Evolutionary conservation across 2,888 invertebrate species (phyloP).

Genomic region (Pristionchus fissidentatus): DNA sequence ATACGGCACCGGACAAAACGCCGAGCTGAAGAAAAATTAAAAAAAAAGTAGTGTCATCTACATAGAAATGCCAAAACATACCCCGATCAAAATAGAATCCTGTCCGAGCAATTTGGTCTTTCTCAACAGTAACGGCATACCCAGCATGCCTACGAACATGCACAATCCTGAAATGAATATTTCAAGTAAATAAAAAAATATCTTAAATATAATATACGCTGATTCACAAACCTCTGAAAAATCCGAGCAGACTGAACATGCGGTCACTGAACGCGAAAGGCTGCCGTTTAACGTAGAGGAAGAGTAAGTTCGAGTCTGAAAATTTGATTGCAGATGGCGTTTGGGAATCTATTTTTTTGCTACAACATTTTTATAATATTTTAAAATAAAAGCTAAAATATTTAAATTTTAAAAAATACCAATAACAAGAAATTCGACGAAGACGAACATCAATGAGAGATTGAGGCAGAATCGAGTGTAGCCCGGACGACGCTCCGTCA

Average conservation of each 20-base stretch:
- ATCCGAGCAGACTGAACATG: constrained; percentile 55
- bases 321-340: neutral
- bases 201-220: neutral
- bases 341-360: neutral
- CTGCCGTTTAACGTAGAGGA: constrained; percentile 66
- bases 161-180: constrained; percentile 49
- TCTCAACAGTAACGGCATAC: constrained; percentile 60
- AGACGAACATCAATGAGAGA: constrained; percentile 65
- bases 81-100: constrained; percentile 67
- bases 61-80: neutral
- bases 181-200: neutral
- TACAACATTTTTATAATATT: neutral
- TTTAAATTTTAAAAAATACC: constrained; percentile 54
- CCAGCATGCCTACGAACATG: constrained; percentile 52
- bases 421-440: constrained; percentile 69
- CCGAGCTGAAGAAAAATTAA: constrained; percentile 30
- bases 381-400: neutral
- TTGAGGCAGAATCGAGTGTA: constrained; percentile 70
- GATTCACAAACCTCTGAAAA: constrained; percentile 32
- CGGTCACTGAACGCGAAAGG: constrained; percentile 71
- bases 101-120: constrained; percentile 63
- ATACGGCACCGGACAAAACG: constrained; percentile 54
- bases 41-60: neutral
- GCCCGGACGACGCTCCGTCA: constrained; percentile 61
- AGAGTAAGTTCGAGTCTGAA: constrained; percentile 64